Evolutionary conservation across 2,888 invertebrate genomes (phyloP), one percentile per base, ranked within the genome.

Genomic region (Lithophane socia): DNA sequence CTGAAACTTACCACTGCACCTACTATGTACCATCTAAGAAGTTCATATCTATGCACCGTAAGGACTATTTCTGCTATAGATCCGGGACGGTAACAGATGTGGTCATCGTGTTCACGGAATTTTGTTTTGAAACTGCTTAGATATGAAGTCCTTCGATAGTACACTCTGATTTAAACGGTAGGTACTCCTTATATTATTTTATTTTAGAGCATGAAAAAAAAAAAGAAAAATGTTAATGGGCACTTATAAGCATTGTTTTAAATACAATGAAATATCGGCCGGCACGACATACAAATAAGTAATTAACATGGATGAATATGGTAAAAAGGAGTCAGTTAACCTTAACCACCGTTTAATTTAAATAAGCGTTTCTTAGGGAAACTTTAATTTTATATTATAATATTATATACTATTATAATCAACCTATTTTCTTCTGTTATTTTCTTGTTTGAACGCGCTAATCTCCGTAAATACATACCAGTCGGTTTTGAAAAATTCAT

Each of bases 271-370:
- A 56, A 10, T 24, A 4, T 49, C 44, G 44, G n/a, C 52, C n/a
- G 2, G 21, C 10, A 21, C 44, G 47, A 37, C 12, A 47, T 37
- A 37, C 10, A 16, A 58, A 24, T n/a, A 64, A 49, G 37, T 42
- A 56, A 75, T 56, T 64, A 49, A 56, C 21, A 64, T 75, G 4
- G 7, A 24, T 75, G 56, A 49, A 21, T 64, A 42, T 64, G 75
- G 29, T 64, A 64, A 75, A 10, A 7, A 24, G 37, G 18, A 37
- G 63, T 56, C 47, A 74, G 16, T 47, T 54, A 63, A 74, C 73
- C 7, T 42, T 49, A 2, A 56, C 16, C 21, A 37, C 3, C 5
- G 24, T 21, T 37, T 74, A 2, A 47, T 63, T 47, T 74, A 47
- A 72, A 61, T 24, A 3, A 21, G 52, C 18, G 18, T 44, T 52